Evolutionary conservation across 1,140 invertebrate species (phyloP).

Genomic region (Brachionus plicatilis): DNA sequence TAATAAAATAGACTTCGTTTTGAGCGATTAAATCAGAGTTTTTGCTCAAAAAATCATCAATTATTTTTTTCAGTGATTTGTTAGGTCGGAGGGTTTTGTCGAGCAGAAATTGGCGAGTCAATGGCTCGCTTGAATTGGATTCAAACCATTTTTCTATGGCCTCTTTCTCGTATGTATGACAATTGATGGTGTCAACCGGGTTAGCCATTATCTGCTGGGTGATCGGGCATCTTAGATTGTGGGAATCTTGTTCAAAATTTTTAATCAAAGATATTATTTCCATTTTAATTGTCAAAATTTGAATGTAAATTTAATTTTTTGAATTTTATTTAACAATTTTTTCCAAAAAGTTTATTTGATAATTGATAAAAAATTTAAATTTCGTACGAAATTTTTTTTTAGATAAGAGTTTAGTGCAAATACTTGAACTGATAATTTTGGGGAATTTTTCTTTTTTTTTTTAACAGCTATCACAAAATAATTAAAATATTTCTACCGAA

Average conservation of each 20-base stretch:
- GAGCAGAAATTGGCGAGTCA: neutral
- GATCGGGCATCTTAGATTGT: slow-evolving; percentile 1
- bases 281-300: neutral
- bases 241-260: neutral
- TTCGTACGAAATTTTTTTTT: too few relatives aligned
- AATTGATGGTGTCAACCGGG: neutral
- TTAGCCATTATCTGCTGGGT: neutral
- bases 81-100: neutral
- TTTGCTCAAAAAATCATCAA: neutral
- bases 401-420: too few relatives aligned
- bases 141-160: neutral
- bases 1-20: neutral
- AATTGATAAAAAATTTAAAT: too few relatives aligned
- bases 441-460: too few relatives aligned
- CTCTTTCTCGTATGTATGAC: slow-evolving; percentile 1
- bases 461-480: too few relatives aligned
- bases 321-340: too few relatives aligned
- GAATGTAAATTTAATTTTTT: too few relatives aligned
- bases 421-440: too few relatives aligned
- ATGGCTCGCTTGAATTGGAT: neutral
- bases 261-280: neutral
- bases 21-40: neutral
- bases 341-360: too few relatives aligned
- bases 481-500: too few relatives aligned
- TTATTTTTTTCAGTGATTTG: neutral